Base-by-base conservation (phyloP, 1,140 invertebrate genomes). In the Glossosoma conforme region DNA sequence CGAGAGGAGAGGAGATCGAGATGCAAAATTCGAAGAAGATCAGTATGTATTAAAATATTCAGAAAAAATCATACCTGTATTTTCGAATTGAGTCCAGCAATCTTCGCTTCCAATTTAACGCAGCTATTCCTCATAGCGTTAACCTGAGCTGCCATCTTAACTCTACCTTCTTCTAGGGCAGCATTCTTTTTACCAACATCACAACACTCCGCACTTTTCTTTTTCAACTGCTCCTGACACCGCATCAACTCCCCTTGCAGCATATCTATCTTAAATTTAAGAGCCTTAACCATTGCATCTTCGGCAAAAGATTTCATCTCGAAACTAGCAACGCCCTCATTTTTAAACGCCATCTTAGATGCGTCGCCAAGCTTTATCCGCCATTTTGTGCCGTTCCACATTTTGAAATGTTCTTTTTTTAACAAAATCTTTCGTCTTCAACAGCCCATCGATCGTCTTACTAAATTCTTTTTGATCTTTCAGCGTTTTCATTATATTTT, bases 391-490 rank as follows among this genome's bases (percentile, higher is more conserved):
- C 8, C 4, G 4, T 38, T 11, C 36, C 18, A 10, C n/a, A 15
- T 14, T 19, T 30, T 43, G 19, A 30, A 11, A 21, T 19, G 6
- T 28, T n/a, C 35, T 44, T 9, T 24, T 51, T 22, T 35, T 35
- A 14, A 51, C 28, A 9, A 20, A 36, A 11, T 51, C 48, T 19
- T 25, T 51, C 1, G 32, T 36, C 13, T 44, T 25, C 33, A 51
- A 44, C 22, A 51, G 25, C 13, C 35, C 38, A 20, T 36, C 19
- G 30, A 51, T 25, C 13, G 38, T 44, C 11, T 25, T 44, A 15
- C 44, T 44, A 9, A 44, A 44, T 8, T 19, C 15, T 21, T 51
- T 51, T 13, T 51, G 48, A 28, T 51, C 41, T n/a, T 44, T 35
- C 9, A 51, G 15, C 3, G 32, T 24, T 33, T 51, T 51, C 48